Evolutionary conservation across 2,113 vertebrate genomes (phyloP), one percentile per base, ranked within the genome.

Genomic region (Centropus bengalensis): DNA sequence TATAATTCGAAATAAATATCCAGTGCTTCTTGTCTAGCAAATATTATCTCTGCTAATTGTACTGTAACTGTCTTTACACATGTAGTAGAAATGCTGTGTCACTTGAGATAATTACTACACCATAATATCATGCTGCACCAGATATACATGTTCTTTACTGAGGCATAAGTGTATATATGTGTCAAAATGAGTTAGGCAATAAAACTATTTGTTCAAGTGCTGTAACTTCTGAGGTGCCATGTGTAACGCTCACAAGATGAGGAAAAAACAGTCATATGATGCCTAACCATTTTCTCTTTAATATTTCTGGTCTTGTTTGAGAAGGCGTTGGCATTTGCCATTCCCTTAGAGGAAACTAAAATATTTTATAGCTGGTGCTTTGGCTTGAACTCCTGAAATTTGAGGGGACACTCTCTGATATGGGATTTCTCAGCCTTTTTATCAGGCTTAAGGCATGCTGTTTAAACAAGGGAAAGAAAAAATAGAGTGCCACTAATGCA

Each of bases 1-100:
- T 92, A 60, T 36, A 20, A 44, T 94, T 95, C 94, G 27, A 74
- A 89, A 79, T 64, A 84, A 63, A 51, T 45, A 27, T 38, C 19
- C 22, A 38, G 0, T 91, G 18, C 18, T 82, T 83, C 42, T 3
- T 44, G 12, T 7, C 5, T 86, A 86, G 55, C 5, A 59, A 42
- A 32, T 69, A 8, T 40, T 80, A 8, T 13, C 78, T 26, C 26
- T 77, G 20, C 12, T 68, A 47, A 27, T 79, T 75, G 8, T 44
- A 40, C 6, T 47, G 2, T 27, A 59, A 2, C 45, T 67, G 55
- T 60, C 73, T 82, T 47, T 84, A 64, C 8, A 60, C 6, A 23
- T 92, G 15, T 62, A 15, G 21, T 49, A 26, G 77, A 51, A 84
- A 36, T 66, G 14, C 15, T 1, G 1, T 33, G 12, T 44, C 23